Evolutionary conservation across 2,797 vertebrate species (phyloP).

Genomic region (Cephalopachus bancanus): DNA sequence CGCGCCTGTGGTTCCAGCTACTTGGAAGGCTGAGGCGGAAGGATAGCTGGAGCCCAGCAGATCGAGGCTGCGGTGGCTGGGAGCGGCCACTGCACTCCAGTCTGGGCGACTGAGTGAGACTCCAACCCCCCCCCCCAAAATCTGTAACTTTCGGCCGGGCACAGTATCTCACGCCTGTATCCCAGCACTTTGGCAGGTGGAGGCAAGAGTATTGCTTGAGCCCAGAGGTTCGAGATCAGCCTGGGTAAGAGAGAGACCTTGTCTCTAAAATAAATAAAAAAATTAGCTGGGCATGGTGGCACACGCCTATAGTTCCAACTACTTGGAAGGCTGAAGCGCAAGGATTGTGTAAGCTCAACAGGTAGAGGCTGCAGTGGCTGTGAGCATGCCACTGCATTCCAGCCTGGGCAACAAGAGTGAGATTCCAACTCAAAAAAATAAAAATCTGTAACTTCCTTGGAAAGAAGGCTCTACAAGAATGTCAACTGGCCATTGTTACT

Average conservation of each 20-base stretch:
- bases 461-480: neutral
- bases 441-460: neutral
- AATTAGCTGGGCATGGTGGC: neutral
- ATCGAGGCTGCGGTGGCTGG: too few relatives aligned
- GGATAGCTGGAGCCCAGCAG: too few relatives aligned
- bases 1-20: too few relatives aligned
- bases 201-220: neutral
- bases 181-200: neutral
- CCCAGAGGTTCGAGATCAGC: neutral
- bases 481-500: neutral
- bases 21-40: too few relatives aligned
- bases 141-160: neutral
- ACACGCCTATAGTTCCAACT: neutral
- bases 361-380: neutral
- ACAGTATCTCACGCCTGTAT: too few relatives aligned
- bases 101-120: too few relatives aligned
- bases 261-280: neutral
- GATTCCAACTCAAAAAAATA: neutral
- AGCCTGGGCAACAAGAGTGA: neutral
- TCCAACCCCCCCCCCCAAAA: neutral
- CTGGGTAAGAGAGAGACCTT: neutral
- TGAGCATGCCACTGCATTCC: neutral
- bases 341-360: neutral
- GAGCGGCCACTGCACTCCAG: too few relatives aligned
- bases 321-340: neutral